These are phyloP conservation scores for Molothrus aeneus DNA, from an alignment of 2,797 vertebrate genomes.

Conservation along the genomic window DNA sequence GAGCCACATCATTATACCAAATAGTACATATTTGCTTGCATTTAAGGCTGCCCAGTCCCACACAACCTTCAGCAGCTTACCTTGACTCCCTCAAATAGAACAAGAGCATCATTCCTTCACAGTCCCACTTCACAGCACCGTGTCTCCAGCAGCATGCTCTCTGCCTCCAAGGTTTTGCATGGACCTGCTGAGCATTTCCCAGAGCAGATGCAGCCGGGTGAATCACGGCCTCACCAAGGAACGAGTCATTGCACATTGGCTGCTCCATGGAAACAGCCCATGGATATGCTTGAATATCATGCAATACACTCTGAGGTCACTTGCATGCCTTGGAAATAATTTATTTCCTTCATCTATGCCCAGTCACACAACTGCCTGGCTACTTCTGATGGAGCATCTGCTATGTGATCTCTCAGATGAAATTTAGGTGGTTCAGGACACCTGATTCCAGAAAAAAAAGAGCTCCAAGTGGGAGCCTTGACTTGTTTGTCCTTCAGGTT, in stretches of 20 bases:
- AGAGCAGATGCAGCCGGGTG: conserved; percentile 30
- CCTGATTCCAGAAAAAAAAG: neutral
- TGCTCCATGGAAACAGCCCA: conserved; percentile 27
- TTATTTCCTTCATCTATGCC: neutral
- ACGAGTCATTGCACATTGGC: neutral
- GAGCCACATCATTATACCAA: neutral
- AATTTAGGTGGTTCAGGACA: neutral
- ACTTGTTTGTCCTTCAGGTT: neutral
- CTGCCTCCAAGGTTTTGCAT: neutral
- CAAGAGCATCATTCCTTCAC: neutral
- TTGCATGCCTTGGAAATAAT: neutral
- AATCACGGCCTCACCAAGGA: neutral
- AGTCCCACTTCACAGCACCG: neutral
- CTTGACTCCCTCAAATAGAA: neutral
- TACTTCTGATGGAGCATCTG: neutral
- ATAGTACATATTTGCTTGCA: neutral
- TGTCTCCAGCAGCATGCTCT: neutral
- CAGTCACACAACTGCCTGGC: neutral
- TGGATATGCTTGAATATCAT: neutral
- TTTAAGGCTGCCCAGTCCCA: neutral
- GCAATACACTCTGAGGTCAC: neutral
- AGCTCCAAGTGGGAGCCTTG: neutral
- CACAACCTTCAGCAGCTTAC: neutral
- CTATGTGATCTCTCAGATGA: neutral
- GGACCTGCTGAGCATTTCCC: neutral